phyloP scores from a whole-genome alignment of 2,888 invertebrate genomes.

The Lobophora halterata region DNA sequence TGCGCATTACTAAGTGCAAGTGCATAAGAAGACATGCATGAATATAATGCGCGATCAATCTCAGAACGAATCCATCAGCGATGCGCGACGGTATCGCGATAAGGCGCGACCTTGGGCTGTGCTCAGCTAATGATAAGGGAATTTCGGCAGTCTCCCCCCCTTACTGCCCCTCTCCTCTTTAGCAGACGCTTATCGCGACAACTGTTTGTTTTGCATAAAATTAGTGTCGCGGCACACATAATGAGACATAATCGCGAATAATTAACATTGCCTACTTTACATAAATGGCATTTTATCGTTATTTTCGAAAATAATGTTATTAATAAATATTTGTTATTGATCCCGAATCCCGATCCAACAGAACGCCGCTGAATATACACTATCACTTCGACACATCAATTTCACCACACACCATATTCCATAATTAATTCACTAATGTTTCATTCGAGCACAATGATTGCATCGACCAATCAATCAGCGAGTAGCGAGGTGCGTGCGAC shows the following conservation, averaged over 20 bases:
- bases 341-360: conserved; percentile 22
- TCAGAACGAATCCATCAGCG: conserved; percentile 57
- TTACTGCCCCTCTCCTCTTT: conserved; percentile 32
- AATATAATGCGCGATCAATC: conserved; percentile 69
- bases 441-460: conserved; percentile 45
- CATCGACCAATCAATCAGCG: conserved; percentile 44
- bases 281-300: conserved; percentile 20
- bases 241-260: conserved; percentile 58
- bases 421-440: conserved; percentile 33
- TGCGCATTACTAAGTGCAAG: conserved; percentile 8
- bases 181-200: conserved; percentile 56
- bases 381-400: conserved; percentile 19
- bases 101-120: conserved; percentile 68
- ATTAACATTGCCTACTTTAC: conserved; percentile 48
- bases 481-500: conserved; percentile 28
- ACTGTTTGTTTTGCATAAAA: conserved; percentile 71
- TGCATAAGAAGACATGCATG: conserved; percentile 43
- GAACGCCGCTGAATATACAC: conserved; percentile 12
- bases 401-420: conserved; percentile 28
- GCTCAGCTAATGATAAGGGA: conserved; percentile 71
- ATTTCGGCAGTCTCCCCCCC: conserved; percentile 58
- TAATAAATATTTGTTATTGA: background rate
- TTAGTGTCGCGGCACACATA: conserved; percentile 60
- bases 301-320: background rate
- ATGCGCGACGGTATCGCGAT: conserved; percentile 58